These are phyloP conservation scores for Diacarnus erythraeanus DNA, from an alignment of 37 sponge, comb jelly and placozoan species.

Conservation along the genomic window DNA sequence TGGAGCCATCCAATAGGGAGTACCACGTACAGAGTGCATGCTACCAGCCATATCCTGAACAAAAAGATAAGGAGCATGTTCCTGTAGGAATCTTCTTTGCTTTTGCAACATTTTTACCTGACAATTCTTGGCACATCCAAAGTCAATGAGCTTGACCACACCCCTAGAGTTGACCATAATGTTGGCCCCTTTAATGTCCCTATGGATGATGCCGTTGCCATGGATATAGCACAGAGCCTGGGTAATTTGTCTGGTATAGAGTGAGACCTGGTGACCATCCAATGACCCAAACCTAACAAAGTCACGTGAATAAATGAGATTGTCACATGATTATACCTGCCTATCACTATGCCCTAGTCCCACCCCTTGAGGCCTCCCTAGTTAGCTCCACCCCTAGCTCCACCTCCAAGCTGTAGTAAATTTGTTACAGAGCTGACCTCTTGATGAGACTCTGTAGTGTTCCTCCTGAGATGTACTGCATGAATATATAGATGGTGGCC, in stretches of 20 bases:
- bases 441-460: conserved; percentile 76
- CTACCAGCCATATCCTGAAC: background rate
- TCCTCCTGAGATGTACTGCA: conserved; percentile 92
- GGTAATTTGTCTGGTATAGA: conserved; percentile 82
- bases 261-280: conserved; percentile 45
- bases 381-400: no score
- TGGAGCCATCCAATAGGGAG: conserved; percentile 97
- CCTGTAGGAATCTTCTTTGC: background rate
- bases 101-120: conserved; percentile 13
- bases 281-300: conserved; percentile 84
- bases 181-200: conserved; percentile 94
- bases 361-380: no score
- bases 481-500: conserved; percentile 80
- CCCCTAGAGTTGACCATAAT: conserved; percentile 82
- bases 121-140: conserved; percentile 89
- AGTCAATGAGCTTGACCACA: conserved; percentile 89
- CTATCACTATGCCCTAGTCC: no score
- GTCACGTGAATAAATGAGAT: no score
- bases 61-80: background rate
- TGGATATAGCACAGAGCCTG: conserved; percentile 80
- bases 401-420: no score
- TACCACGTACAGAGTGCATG: conserved; percentile 86
- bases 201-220: conserved; percentile 80
- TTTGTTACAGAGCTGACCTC: conserved; percentile 57
- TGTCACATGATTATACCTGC: no score